Percentiles rank a stretch among this genome's conserved stretches.
Conservation (phyloP, 2,113 vertebrate genomes). For the Suricata suricatta region DNA sequence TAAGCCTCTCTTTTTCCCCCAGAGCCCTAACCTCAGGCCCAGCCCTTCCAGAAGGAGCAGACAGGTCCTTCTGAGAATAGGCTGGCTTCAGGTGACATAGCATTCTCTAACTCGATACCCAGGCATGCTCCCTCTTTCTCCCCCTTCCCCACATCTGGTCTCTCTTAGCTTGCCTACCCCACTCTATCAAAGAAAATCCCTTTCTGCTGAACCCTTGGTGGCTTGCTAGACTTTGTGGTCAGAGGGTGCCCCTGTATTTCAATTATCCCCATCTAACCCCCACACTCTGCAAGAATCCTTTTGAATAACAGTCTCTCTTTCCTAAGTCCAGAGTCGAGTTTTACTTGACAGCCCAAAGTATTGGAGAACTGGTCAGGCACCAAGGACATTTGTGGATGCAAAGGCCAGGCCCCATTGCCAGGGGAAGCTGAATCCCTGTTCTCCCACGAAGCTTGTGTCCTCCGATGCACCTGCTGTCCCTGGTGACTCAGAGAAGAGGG, state of each 20-base stretch:
- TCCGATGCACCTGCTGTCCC: neutral
- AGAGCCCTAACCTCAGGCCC: neutral
- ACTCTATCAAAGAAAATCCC: neutral
- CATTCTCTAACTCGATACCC: neutral
- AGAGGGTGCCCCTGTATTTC: neutral
- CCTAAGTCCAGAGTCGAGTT: neutral
- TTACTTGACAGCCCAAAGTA: neutral
- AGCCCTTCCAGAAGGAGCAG: neutral
- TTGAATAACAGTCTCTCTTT: neutral
- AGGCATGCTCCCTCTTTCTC: neutral
- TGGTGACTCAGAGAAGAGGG: neutral
- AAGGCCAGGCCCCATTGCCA: neutral
- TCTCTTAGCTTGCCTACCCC: neutral
- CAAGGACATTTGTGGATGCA: rapidly evolving
- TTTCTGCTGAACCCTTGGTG: neutral
- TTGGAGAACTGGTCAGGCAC: rapidly evolving
- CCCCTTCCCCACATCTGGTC: neutral
- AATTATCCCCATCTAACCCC: too few species aligned
- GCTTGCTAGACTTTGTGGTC: neutral
- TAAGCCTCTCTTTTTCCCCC: neutral
- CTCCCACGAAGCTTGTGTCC: rapidly evolving
- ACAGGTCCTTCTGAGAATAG: neutral
- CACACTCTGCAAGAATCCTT: neutral
- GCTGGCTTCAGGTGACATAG: neutral
- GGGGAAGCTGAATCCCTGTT: neutral